A percentile compares a stretch with the other conserved stretches of the same genome.
These are phyloP conservation scores for Epinotia ramella DNA, from an alignment of 2,888 invertebrate genomes.

Conservation along the genomic window DNA sequence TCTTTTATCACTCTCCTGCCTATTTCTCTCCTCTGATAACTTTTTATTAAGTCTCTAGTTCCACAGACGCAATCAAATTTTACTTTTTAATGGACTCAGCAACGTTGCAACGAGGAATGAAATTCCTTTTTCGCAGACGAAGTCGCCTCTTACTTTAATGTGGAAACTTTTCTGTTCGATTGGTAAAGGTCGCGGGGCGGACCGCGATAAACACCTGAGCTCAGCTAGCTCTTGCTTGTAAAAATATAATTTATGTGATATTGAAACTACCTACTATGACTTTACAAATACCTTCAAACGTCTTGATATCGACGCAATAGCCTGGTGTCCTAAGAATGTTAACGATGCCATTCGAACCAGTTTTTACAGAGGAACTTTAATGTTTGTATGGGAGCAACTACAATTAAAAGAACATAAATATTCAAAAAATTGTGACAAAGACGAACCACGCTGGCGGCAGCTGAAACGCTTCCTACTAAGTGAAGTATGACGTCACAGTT, in stretches of 20 bases:
- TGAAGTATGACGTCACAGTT: too few relatives aligned
- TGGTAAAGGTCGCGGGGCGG: constrained; percentile 60
- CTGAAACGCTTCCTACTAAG: too few relatives aligned
- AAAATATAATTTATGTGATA: constrained; percentile 3
- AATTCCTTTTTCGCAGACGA: constrained; percentile 46
- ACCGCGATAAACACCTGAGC: constrained; percentile 36
- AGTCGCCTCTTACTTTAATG: constrained; percentile 60
- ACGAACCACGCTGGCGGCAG: too few relatives aligned
- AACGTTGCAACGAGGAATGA: constrained; percentile 56
- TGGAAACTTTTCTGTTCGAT: constrained; percentile 67
- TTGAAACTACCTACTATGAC: neutral
- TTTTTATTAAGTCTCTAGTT: constrained; percentile 39
- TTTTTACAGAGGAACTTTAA: too few relatives aligned
- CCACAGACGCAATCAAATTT: constrained; percentile 47
- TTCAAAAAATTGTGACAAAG: too few relatives aligned
- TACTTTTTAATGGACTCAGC: constrained; percentile 51
- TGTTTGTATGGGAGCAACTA: too few relatives aligned
- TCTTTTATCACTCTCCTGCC: constrained; percentile 4
- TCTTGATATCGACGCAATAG: too few relatives aligned
- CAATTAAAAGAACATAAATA: too few relatives aligned
- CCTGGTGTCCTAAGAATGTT: too few relatives aligned
- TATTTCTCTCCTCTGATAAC: constrained; percentile 11
- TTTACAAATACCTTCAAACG: too few relatives aligned
- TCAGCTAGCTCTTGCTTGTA: neutral
- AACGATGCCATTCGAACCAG: too few relatives aligned